These are phyloP conservation scores for Amphipoea lucens DNA, from an alignment of 2,888 invertebrate species.

Conservation along the genomic window DNA sequence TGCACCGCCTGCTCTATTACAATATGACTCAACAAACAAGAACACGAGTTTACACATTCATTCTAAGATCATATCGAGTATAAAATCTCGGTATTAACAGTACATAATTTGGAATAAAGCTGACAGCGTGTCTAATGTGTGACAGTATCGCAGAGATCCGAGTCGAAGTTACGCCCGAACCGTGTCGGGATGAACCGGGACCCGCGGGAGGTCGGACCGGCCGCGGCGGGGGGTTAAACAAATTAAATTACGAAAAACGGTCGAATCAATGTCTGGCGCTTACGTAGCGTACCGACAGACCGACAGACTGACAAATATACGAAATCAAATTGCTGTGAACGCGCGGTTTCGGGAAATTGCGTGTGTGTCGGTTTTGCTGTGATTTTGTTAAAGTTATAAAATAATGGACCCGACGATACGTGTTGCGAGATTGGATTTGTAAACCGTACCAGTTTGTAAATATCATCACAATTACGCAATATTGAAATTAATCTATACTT, in stretches of 20 bases:
- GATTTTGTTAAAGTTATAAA: conserved; percentile 54
- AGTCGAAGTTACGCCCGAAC: conserved; percentile 76
- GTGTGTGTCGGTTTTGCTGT: conserved; percentile 42
- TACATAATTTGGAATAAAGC: conserved; percentile 65
- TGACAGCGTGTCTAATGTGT: conserved; percentile 75
- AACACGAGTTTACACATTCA: conserved; percentile 46
- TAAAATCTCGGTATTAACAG: conserved; percentile 62
- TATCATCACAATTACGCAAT: not conserved
- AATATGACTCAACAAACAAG: conserved; percentile 54
- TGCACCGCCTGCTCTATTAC: conserved; percentile 49
- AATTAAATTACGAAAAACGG: conserved; percentile 79
- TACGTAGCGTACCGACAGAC: conserved; percentile 65
- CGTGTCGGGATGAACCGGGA: conserved; percentile 74
- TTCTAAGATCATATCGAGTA: conserved; percentile 51
- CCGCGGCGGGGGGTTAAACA: conserved; percentile 74
- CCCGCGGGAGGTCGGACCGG: conserved; percentile 61
- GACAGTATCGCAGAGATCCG: conserved; percentile 74
- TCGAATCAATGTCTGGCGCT: conserved; percentile 74
- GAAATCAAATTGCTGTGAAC: conserved; percentile 65
- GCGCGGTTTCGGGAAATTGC: conserved; percentile 60
- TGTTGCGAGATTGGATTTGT: conserved; percentile 36
- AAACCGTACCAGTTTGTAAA: not conserved
- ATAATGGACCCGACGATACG: conserved; percentile 13
- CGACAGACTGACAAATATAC: conserved; percentile 63
- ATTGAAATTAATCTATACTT: not conserved